Conservation (phyloP, 2,113 vertebrate genomes). For the Sapajus apella region DNA sequence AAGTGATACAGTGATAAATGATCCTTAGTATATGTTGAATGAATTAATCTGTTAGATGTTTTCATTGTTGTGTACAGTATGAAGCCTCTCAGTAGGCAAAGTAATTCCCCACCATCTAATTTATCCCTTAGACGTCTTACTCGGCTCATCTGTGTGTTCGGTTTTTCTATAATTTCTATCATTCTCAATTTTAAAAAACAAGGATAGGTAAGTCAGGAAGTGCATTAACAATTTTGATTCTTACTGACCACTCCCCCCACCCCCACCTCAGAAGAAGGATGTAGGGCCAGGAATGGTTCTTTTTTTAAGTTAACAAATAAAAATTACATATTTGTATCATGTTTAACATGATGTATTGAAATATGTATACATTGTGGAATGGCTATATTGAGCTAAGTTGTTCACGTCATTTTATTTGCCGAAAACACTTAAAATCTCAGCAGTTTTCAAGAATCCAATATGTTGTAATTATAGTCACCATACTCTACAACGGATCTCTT, state of each 20-base stretch:
- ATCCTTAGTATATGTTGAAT: background rate
- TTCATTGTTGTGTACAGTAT: background rate
- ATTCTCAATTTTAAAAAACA: background rate
- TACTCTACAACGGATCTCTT: background rate
- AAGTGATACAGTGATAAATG: background rate
- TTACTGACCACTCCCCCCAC: background rate
- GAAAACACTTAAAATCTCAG: background rate
- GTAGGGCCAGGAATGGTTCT: background rate
- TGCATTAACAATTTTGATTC: background rate
- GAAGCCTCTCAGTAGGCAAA: background rate
- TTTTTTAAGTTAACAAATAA: background rate
- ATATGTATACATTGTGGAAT: background rate
- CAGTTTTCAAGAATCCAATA: background rate
- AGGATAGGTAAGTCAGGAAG: background rate
- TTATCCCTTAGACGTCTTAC: background rate
- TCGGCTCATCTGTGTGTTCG: background rate
- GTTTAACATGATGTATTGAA: background rate
- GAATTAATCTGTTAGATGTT: background rate
- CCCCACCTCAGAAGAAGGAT: background rate
- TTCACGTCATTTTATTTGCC: background rate
- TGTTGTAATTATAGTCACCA: background rate
- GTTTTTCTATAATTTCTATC: background rate
- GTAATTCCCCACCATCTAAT: background rate
- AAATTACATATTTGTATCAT: background rate
- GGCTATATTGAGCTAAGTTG: background rate